Evolutionary conservation across 1,140 invertebrate genomes (phyloP).

Genomic region (Microplitis mediator): DNA sequence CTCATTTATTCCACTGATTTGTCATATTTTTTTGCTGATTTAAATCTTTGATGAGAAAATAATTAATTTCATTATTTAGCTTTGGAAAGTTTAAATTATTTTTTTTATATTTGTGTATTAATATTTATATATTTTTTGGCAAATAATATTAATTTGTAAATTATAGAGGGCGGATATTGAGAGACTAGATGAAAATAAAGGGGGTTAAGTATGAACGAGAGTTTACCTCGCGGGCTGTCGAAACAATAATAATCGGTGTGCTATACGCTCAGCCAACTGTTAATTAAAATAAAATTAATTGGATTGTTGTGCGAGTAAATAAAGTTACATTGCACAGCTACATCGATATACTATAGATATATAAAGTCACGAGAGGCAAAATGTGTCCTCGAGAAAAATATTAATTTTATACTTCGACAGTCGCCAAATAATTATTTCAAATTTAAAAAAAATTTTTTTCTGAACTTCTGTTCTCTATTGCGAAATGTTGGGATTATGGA

Average conservation of each 20-base stretch:
- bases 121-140: not conserved
- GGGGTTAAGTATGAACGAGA: conserved; percentile 17
- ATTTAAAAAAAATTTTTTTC: too few relatives aligned
- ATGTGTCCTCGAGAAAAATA: too few relatives aligned
- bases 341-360: not conserved
- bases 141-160: not conserved
- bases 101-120: not conserved
- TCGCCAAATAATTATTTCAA: too few relatives aligned
- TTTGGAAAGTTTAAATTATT: too few relatives aligned
- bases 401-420: too few relatives aligned
- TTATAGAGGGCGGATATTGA: not conserved
- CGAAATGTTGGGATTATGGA: too few relatives aligned
- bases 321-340: not conserved
- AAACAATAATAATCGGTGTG: conserved; percentile 49
- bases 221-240: conserved; percentile 29
- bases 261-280: conserved; percentile 39
- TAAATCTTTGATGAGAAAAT: not conserved
- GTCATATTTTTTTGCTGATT: not conserved
- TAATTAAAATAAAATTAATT: conserved; percentile 59
- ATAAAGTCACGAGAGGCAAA: too few relatives aligned
- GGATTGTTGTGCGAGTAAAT: conserved; percentile 37
- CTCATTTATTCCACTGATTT: too few relatives aligned
- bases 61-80: too few relatives aligned
- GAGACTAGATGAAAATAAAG: not conserved
- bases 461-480: too few relatives aligned